phyloP scores from a whole-genome alignment of 2,113 vertebrate genomes.

The Xiphophorus hellerii region DNA sequence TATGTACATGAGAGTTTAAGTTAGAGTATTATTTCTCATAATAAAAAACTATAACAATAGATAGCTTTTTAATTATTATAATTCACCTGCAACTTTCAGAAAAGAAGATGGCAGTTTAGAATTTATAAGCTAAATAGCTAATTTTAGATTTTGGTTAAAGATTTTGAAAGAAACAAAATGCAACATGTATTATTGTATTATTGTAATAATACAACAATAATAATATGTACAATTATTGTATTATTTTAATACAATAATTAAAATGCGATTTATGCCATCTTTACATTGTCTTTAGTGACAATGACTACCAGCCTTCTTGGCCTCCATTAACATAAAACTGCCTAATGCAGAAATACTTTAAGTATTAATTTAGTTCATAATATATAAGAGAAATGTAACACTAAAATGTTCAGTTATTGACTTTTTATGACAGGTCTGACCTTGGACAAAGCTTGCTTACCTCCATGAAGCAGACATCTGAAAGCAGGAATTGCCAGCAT shows the following conservation, averaged over 20 bases:
- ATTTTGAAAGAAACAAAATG: not conserved
- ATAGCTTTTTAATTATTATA: not conserved
- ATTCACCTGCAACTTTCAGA: not conserved
- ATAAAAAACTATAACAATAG: not conserved
- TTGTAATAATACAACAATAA: too few species aligned
- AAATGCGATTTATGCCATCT: not conserved
- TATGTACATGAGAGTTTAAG: constrained; percentile 3
- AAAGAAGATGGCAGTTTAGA: not conserved
- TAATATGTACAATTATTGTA: too few species aligned
- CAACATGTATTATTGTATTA: not conserved
- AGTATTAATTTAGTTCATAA: not conserved
- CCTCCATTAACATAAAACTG: too few species aligned
- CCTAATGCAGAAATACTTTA: not conserved
- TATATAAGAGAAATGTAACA: not conserved
- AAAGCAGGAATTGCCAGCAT: not conserved
- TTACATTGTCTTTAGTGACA: not conserved
- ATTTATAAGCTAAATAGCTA: not conserved
- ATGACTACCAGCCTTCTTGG: not conserved
- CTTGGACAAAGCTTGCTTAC: not conserved
- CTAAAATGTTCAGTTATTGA: not conserved
- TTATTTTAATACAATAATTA: not conserved
- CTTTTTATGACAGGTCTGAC: not conserved
- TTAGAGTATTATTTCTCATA: not conserved
- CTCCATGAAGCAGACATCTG: not conserved
- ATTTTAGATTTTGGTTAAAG: not conserved